Percentiles rank a stretch among this genome's conserved stretches.
phyloP scores from a whole-genome alignment of 2,888 invertebrate genomes.

The Crocallis elinguaria region DNA sequence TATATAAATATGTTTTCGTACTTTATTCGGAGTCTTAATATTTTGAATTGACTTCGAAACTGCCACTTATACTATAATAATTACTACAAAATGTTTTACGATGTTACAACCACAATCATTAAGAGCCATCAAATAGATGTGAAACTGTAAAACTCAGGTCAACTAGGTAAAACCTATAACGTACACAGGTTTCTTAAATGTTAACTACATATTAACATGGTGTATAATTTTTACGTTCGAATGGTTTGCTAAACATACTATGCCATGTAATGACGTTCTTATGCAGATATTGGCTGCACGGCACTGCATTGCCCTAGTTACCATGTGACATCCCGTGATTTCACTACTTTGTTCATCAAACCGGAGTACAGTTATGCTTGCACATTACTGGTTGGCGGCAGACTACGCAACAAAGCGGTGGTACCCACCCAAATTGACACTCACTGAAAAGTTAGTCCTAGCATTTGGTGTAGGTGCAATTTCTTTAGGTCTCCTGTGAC shows the following conservation, averaged over 20 bases:
- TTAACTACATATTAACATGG: not conserved
- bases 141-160: not conserved
- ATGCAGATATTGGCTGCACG: not conserved
- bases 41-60: not conserved
- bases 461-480: too few species aligned
- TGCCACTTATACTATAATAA: not conserved
- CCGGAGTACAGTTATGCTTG: too few species aligned
- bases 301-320: too few species aligned
- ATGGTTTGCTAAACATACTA: not conserved
- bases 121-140: slow-evolving; percentile 4
- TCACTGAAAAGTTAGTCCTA: too few species aligned
- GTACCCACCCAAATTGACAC: too few species aligned
- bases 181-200: not conserved
- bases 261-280: not conserved
- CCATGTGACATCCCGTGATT: too few species aligned
- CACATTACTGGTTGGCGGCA: too few species aligned
- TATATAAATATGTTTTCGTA: too few species aligned
- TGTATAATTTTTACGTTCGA: not conserved
- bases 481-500: too few species aligned
- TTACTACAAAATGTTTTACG: not conserved
- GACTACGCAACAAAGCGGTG: too few species aligned
- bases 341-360: too few species aligned
- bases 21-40: not conserved
- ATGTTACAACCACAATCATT: slow-evolving; percentile 10
- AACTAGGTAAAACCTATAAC: slow-evolving; percentile 1